Base-by-base conservation (phyloP, 2,888 invertebrate genomes). In the Stenodema calcarata region DNA sequence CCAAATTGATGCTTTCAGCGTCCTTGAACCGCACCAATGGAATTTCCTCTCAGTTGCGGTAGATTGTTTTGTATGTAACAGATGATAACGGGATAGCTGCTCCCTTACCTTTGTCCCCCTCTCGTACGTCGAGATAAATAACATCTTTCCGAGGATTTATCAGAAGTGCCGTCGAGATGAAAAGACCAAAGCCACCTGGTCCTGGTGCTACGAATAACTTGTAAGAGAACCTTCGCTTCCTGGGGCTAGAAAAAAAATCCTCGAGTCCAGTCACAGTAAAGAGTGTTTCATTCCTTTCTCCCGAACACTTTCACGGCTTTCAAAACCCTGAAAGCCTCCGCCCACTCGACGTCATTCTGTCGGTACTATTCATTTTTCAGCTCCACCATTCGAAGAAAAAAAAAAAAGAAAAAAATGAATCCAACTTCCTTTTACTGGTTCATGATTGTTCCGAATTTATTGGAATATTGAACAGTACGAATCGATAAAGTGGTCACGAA, bases 161-260 rank as follows among this genome's bases (percentile, higher is more conserved):
- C 54, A 80, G 50, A 50, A 50, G 54, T 27, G 80, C 80, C 30
- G 11, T 50, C 28, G 80, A 80, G 80, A 80, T 30, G 80, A 80
- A 80, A 80, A 80, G 50, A 47, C 47, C 78, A 27, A 18, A 27
- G 54, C 47, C 80, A 80, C 80, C 80, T 80, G 80, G 27, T 80
- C 27, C 54, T 80, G 6, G 50, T 41, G 50, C 54, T n/a, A 14
- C 18, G 54, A 80, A 80, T 80, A 54, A 80, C 80, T 80, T 54
- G 28, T 75, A 12, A 47, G 47, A 16, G 47, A 47, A 12, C 16
- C 47, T 47, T 47, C 12, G 47, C 16, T 47, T 47, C 47, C 7
- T 1, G 23, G 69, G 69, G 11, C 23, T 16, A 27, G n/a, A 69
- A 69, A 28, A 69, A 27, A n/a, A 18, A 75, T 30, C 75, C 6